These are phyloP conservation scores for Ctenochaetus hawaiiensis DNA, from an alignment of 2,797 vertebrate species.

Conservation along the genomic window DNA sequence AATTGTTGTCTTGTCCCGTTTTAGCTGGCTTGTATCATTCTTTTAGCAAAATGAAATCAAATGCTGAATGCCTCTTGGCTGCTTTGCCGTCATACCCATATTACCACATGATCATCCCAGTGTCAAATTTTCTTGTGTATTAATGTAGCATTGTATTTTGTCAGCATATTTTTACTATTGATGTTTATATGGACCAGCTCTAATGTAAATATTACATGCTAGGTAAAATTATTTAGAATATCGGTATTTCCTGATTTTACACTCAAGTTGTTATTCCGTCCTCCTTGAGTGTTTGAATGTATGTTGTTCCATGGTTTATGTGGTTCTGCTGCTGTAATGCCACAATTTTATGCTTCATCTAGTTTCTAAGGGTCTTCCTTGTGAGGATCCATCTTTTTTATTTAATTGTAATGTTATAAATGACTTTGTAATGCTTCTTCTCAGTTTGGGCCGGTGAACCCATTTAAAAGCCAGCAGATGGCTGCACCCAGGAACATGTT, in stretches of 20 bases:
- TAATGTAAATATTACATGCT: not conserved
- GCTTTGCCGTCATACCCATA: not conserved
- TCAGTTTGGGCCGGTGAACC: slow-evolving; percentile 96
- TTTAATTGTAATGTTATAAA: not conserved
- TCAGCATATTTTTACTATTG: not conserved
- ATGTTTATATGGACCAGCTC: not conserved
- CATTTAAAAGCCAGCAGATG: slow-evolving; percentile 96
- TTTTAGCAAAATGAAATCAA: not conserved
- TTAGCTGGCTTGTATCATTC: not conserved
- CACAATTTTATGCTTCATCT: too few species aligned
- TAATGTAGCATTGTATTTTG: not conserved
- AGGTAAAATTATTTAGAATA: not conserved
- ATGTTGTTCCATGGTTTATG: not conserved
- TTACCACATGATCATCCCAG: not conserved
- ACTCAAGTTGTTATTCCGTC: not conserved
- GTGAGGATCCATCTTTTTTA: not conserved
- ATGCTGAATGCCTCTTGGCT: not conserved
- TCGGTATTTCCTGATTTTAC: not conserved
- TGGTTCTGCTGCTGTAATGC: not conserved
- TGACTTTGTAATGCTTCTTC: not conserved
- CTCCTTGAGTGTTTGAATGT: not conserved
- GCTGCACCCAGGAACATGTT: slow-evolving; percentile 98
- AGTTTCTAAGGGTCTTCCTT: too few species aligned
- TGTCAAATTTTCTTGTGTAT: not conserved
- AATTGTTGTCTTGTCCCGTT: not conserved